Percentiles rank a stretch among this genome's conserved stretches.
Evolutionary conservation across 2,888 invertebrate genomes (phyloP).

Genomic region (Hydrotaea diabolus): DNA sequence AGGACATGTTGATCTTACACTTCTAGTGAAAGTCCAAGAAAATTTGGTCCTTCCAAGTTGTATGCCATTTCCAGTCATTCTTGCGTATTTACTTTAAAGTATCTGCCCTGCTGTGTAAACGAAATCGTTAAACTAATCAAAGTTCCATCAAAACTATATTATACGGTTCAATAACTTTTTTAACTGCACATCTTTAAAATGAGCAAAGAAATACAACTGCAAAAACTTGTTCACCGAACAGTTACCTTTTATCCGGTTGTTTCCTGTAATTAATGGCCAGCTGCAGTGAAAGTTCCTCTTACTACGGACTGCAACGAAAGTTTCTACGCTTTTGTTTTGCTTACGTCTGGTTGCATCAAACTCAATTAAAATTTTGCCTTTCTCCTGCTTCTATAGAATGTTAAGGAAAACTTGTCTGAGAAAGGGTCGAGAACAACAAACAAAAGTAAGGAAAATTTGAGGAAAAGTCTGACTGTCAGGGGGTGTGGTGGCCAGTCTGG

Average conservation of each 20-base stretch:
- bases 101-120: neutral
- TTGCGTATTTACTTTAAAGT: too few relatives aligned
- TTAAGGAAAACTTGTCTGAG: too few relatives aligned
- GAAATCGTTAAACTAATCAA: constrained; percentile 29
- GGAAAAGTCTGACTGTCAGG: too few relatives aligned
- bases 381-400: too few relatives aligned
- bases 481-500: too few relatives aligned
- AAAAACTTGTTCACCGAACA: neutral
- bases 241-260: neutral
- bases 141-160: constrained; percentile 32
- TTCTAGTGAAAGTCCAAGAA: too few relatives aligned
- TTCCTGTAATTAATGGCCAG: constrained; percentile 23
- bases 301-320: neutral
- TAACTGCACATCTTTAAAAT: neutral
- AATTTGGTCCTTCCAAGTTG: too few relatives aligned
- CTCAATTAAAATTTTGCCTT: neutral
- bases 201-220: neutral
- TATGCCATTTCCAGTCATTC: too few relatives aligned
- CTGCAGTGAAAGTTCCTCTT: constrained; percentile 18
- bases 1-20: too few relatives aligned
- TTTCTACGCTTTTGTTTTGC: neutral
- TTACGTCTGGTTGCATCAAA: neutral
- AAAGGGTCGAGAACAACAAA: too few relatives aligned
- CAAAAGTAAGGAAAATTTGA: too few relatives aligned
- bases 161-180: neutral